These are phyloP conservation scores for Dinothrombium tinctorium DNA, from an alignment of 1,140 invertebrate species.

Conservation along the genomic window DNA sequence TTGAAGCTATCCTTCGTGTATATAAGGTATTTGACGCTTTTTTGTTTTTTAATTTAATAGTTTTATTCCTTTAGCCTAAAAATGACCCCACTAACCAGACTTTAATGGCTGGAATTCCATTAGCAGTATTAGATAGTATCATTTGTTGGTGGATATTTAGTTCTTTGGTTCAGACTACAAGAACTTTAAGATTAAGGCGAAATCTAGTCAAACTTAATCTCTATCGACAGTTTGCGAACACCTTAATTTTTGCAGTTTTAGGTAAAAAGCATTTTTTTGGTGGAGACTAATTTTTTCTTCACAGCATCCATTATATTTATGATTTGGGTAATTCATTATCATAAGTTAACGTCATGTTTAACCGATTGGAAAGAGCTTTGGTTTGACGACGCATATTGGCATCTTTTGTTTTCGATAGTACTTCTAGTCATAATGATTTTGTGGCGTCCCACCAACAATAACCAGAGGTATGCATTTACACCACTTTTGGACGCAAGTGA, in stretches of 20 bases:
- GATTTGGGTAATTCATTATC: slow-evolving; percentile 58
- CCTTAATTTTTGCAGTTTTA: slow-evolving; percentile 62
- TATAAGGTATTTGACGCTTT: slow-evolving; percentile 23
- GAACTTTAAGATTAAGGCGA: slow-evolving; percentile 53
- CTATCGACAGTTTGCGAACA: slow-evolving; percentile 80
- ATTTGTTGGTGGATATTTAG: slow-evolving; percentile 42
- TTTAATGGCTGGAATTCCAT: slow-evolving; percentile 44
- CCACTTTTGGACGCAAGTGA: slow-evolving; percentile 64
- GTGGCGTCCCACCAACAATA: slow-evolving; percentile 80
- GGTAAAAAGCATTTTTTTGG: slow-evolving; percentile 19
- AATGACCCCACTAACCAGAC: slow-evolving; percentile 36
- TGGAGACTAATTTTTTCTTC: slow-evolving; percentile 3
- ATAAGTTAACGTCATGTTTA: slow-evolving; percentile 39
- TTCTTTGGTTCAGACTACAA: slow-evolving; percentile 61
- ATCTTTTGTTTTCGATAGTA: slow-evolving; percentile 63
- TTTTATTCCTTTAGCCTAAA: slow-evolving; percentile 27
- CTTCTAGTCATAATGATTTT: slow-evolving; percentile 75
- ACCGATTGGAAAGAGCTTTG: slow-evolving; percentile 68
- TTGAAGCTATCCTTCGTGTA: slow-evolving; percentile 54
- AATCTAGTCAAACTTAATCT: slow-evolving; percentile 68
- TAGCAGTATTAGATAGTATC: slow-evolving; percentile 38
- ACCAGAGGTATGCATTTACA: slow-evolving; percentile 81
- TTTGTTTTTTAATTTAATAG: slow-evolving; percentile 4
- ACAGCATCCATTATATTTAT: slow-evolving; percentile 61
- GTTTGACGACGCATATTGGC: slow-evolving; percentile 84